A percentile compares a stretch with the other conserved stretches of the same genome.
phyloP scores from a whole-genome alignment of 2,797 vertebrate genomes.

The Spinibarbus caldwelli region DNA sequence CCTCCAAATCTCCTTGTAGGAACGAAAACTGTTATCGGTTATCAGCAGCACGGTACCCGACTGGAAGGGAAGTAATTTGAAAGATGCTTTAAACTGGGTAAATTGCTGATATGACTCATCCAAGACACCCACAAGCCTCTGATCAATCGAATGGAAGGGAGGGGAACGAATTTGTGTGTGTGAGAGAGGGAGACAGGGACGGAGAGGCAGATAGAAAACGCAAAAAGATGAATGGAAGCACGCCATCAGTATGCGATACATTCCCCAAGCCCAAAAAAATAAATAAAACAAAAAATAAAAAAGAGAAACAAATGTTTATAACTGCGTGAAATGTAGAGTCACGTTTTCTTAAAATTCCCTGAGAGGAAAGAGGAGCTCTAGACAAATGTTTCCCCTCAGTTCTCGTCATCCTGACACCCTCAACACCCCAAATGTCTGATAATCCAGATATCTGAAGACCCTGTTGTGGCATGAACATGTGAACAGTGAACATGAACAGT shows the following conservation, averaged over 20 bases:
- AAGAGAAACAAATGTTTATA: conserved; percentile 39
- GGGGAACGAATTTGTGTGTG: conserved; percentile 61
- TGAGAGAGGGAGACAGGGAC: conserved; percentile 51
- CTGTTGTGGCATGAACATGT: no score
- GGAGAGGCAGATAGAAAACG: conserved; percentile 51
- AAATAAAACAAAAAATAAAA: no score
- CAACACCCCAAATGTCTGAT: neutral
- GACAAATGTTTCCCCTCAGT: conserved; percentile 5
- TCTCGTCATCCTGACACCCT: neutral
- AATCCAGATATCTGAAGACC: conserved; percentile 4
- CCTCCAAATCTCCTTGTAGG: conserved; percentile 80
- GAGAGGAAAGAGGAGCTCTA: conserved; percentile 37
- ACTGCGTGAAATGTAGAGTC: conserved; percentile 51
- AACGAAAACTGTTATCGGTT: conserved; percentile 83
- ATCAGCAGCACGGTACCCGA: conserved; percentile 76
- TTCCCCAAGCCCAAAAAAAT: conserved; percentile 33
- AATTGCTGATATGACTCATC: conserved; percentile 85
- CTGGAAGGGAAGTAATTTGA: conserved; percentile 82
- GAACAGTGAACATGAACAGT: conserved; percentile 1
- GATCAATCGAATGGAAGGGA: conserved; percentile 73
- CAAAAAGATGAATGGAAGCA: conserved; percentile 56
- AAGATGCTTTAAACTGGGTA: conserved; percentile 80
- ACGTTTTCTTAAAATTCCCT: conserved; percentile 38
- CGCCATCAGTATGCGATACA: conserved; percentile 45
- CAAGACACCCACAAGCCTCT: conserved; percentile 80